Conservation (phyloP, 2,113 vertebrate genomes). For the Microcebus jonahi region DNA sequence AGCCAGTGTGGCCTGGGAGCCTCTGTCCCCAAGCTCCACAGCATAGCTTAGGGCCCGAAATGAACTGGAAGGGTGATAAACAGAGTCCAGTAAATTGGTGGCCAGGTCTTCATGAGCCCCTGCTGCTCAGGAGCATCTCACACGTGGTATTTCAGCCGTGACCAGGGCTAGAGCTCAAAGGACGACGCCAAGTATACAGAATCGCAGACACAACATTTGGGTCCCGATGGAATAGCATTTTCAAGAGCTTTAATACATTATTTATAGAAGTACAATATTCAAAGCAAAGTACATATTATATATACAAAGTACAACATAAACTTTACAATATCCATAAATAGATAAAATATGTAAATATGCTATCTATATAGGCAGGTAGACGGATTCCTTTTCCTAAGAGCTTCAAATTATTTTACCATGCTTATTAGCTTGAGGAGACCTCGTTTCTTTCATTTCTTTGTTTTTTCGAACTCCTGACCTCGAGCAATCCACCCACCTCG, state of each 20-base stretch:
- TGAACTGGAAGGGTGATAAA: not conserved
- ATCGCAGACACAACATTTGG: not conserved
- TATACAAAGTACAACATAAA: not conserved
- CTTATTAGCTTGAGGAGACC: not conserved
- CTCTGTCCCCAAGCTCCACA: not conserved
- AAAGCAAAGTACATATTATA: not conserved
- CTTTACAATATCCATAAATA: not conserved
- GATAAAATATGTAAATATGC: not conserved
- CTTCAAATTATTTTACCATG: not conserved
- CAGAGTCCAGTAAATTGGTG: not conserved
- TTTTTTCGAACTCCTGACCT: too few species aligned
- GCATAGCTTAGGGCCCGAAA: not conserved
- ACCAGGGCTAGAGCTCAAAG: not conserved
- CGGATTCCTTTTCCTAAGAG: not conserved
- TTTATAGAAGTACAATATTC: not conserved
- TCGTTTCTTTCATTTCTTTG: not conserved
- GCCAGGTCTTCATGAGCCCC: not conserved
- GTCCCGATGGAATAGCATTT: not conserved
- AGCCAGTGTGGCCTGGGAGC: not conserved
- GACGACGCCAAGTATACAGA: not conserved
- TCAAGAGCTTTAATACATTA: not conserved
- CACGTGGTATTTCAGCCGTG: not conserved
- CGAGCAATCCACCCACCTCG: too few species aligned
- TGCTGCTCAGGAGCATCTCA: not conserved
- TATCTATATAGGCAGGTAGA: not conserved